Evolutionary conservation across 2,797 vertebrate species (phyloP).

Genomic region (Clarias pachynema): DNA sequence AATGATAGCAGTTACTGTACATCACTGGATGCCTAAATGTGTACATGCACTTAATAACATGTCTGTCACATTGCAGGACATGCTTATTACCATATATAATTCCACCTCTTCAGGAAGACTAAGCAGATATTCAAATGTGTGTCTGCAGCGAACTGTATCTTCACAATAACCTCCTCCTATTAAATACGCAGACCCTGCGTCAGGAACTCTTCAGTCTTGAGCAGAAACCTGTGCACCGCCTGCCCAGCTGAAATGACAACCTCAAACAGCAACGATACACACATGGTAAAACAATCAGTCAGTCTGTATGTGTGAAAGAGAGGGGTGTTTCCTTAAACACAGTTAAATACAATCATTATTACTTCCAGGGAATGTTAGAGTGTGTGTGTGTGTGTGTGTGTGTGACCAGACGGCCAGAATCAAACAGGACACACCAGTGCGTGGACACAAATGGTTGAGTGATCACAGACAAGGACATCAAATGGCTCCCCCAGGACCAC

Average conservation of each 20-base stretch:
- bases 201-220: slow-evolving; percentile 56
- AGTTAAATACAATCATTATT: slow-evolving; percentile 71
- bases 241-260: slow-evolving; percentile 55
- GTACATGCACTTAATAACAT: slow-evolving; percentile 9
- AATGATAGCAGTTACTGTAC: background rate
- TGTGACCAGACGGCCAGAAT: slow-evolving; percentile 69
- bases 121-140: slow-evolving; percentile 68
- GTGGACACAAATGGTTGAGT: slow-evolving; percentile 75
- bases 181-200: slow-evolving; percentile 56
- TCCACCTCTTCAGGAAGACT: slow-evolving; percentile 64
- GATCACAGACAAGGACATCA: slow-evolving; percentile 68
- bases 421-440: slow-evolving; percentile 65
- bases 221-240: slow-evolving; percentile 9
- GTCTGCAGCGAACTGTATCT: slow-evolving; percentile 13
- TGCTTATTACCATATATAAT: background rate
- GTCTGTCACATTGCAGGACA: background rate
- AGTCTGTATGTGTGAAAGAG: slow-evolving; percentile 40
- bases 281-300: slow-evolving; percentile 76
- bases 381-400: slow-evolving; percentile 42
- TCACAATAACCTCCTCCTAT: slow-evolving; percentile 50
- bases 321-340: slow-evolving; percentile 25
- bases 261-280: slow-evolving; percentile 62
- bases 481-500: slow-evolving; percentile 59
- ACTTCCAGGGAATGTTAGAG: slow-evolving; percentile 66
- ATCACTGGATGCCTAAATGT: background rate